Evolutionary conservation across 2,888 invertebrate genomes (phyloP).

Genomic region (Conchocele bisecta): DNA sequence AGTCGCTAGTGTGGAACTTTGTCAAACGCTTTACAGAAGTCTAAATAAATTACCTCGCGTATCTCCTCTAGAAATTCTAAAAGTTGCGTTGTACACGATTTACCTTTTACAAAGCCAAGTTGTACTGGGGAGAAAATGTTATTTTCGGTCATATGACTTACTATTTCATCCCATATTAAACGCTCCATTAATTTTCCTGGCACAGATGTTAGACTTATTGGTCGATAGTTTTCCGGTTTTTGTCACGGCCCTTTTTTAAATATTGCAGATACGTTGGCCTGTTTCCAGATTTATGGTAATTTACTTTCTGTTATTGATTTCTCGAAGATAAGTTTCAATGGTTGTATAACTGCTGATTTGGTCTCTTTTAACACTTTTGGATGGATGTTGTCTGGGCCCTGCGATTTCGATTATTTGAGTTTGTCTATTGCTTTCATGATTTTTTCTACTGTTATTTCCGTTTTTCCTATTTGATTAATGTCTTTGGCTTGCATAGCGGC

Average conservation of each 20-base stretch:
- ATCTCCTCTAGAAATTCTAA: too few species aligned
- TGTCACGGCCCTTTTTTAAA: background rate
- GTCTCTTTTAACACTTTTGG: conserved; percentile 1
- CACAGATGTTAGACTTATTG: too few species aligned
- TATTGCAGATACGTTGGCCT: background rate
- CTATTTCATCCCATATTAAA: too few species aligned
- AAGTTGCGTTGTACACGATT: too few species aligned
- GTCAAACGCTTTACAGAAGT: too few species aligned
- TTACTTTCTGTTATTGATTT: background rate
- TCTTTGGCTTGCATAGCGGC: background rate
- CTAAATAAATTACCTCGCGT: too few species aligned
- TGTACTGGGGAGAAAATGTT: too few species aligned
- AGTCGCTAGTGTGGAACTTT: too few species aligned
- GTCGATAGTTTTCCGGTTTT: background rate
- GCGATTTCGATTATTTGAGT: background rate
- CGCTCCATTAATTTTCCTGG: too few species aligned
- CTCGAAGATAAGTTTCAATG: background rate
- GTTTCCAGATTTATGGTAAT: background rate
- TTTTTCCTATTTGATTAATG: background rate
- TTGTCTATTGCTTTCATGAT: background rate
- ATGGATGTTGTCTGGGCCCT: too few species aligned
- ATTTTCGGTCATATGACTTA: too few species aligned
- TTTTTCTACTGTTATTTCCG: conserved; percentile 1
- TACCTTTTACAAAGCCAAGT: too few species aligned
- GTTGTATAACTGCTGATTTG: background rate